A percentile compares a stretch with the other conserved stretches of the same genome.
Conservation (phyloP, 2,797 vertebrate genomes). For the Mormyrus hasselquistii region DNA sequence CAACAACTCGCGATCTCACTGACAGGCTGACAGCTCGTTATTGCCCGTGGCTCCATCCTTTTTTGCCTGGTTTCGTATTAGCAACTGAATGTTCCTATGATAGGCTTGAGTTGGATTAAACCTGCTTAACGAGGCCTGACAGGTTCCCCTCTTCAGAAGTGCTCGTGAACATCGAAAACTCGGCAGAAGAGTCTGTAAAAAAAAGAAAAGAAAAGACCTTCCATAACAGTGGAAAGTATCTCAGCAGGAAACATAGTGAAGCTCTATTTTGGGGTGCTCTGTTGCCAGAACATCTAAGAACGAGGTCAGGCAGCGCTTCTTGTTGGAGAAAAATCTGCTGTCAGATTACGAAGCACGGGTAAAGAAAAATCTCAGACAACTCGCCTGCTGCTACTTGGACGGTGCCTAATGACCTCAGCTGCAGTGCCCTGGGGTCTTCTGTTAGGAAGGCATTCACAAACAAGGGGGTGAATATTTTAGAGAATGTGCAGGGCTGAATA, state of each 20-base stretch:
- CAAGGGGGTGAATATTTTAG: slow-evolving; percentile 25
- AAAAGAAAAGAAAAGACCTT: not conserved
- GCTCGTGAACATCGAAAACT: not conserved
- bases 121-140: not conserved
- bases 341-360: not conserved
- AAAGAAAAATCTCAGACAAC: slow-evolving; percentile 22
- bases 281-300: not conserved
- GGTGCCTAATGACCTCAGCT: slow-evolving; percentile 17
- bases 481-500: slow-evolving; percentile 30
- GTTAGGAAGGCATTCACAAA: slow-evolving; percentile 41
- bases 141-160: not conserved
- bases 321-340: not conserved
- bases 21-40: slow-evolving; percentile 47
- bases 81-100: not conserved
- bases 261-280: not conserved
- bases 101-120: slow-evolving; percentile 7
- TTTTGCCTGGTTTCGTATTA: not conserved
- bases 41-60: not conserved
- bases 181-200: not conserved
- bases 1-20: slow-evolving; percentile 47
- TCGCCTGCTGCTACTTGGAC: slow-evolving; percentile 2
- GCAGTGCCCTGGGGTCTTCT: slow-evolving; percentile 15
- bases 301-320: not conserved
- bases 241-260: not conserved
- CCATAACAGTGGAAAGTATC: not conserved